phyloP scores from a whole-genome alignment of 2,113 vertebrate genomes.

The Hydrochoerus hydrochaeris region DNA sequence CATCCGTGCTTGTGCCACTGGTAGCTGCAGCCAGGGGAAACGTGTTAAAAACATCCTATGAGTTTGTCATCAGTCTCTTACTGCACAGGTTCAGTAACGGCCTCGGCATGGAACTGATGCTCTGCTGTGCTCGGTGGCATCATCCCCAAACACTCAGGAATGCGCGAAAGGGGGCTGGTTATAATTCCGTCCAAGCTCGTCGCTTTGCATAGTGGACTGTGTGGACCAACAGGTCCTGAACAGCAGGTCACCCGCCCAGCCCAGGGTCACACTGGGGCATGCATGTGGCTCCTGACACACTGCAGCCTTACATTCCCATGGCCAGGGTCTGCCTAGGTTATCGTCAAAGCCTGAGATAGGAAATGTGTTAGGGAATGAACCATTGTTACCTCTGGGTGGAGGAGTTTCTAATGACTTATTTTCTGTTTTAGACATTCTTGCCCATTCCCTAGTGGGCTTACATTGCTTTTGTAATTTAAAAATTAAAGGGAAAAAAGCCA shows the following conservation, averaged over 20 bases:
- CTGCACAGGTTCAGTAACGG: neutral
- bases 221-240: neutral
- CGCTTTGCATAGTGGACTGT: accelerated
- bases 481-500: neutral
- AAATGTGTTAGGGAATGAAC: conserved; percentile 65
- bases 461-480: conserved; percentile 17
- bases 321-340: conserved; percentile 24
- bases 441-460: conserved; percentile 46
- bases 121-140: neutral
- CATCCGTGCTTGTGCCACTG: neutral
- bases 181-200: accelerated
- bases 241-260: neutral
- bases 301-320: conserved; percentile 44
- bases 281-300: neutral
- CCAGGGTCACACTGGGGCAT: accelerated
- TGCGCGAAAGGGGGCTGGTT: neutral
- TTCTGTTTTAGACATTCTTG: conserved; percentile 63
- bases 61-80: neutral
- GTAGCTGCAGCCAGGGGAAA: neutral
- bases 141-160: no score
- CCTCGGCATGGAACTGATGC: neutral
- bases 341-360: conserved; percentile 49
- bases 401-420: conserved; percentile 55
- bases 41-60: neutral
- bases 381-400: conserved; percentile 71